Evolutionary conservation across 1,140 invertebrate genomes (phyloP), one percentile per base, ranked within the genome.

Genomic region (Drosophila sulfurigaster): DNA sequence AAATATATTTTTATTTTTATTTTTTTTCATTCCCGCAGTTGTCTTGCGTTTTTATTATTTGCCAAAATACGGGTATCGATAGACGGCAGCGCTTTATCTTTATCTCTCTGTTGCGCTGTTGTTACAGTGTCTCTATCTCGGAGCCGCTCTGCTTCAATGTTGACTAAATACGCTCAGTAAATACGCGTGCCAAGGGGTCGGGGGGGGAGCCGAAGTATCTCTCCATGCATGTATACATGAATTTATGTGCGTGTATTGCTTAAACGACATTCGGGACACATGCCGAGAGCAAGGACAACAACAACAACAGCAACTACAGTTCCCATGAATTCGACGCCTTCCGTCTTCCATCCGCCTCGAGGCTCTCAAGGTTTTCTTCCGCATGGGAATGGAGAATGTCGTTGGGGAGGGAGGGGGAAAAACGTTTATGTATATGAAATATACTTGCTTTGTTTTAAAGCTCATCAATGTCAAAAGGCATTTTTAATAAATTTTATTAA

Each of bases 11-110:
- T 25, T 25, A 38, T 41, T 46, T 41, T 56, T 65, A 15, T 56
- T 63, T 51, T 49, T 54, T 57, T 38, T 57, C 63, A 46, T 65
- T 54, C 45, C 59, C 45, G 32, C 54, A 49, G 68, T 78, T 79
- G 64, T 73, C 70, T 73, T 80, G 66, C 82, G 72, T 75, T 87
- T 88, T 82, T 87, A 85, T 88, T 89, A 83, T 83, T 88, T 89
- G 67, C 66, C 70, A 81, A 88, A 25, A 85, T 78, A 43, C 41
- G n/a, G 41, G 41, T 43, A 89, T 89, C 83, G 85, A 89, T 89
- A 88, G 75, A 10, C 38, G 41, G 13, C 15, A 54, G 38, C 16
- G 46, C 57, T 59, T 43, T 45, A 57, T 43, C 41, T 59, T 43
- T 59, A 59, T 45, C 54, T 48, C 16, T 38, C 8, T 38, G 35